A percentile compares a stretch with the other conserved stretches of the same genome.
These are phyloP conservation scores for Parazoanthus darwini DNA, from an alignment of 92 coral and sea anemone genomes.

Conservation along the genomic window DNA sequence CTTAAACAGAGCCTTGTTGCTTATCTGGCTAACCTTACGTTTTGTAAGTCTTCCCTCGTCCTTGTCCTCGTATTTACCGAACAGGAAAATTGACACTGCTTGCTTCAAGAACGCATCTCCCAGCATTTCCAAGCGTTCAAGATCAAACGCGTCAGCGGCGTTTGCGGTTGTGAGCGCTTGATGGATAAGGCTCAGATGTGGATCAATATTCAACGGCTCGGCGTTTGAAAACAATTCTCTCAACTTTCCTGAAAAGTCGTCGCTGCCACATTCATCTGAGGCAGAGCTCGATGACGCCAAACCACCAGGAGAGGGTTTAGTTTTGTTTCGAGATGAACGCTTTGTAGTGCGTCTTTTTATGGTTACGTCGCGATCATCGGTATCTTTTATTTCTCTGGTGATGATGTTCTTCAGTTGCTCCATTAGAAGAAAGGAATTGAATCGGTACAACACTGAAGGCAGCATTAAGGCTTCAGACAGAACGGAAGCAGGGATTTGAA, in stretches of 20 bases:
- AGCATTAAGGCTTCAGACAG: conserved; percentile 63
- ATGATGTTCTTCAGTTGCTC: conserved; percentile 61
- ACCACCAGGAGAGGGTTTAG: neutral
- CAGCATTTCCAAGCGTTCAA: conserved; percentile 96
- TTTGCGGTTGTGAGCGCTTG: conserved; percentile 86
- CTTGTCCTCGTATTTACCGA: conserved; percentile 65
- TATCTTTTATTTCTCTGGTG: conserved; percentile 35
- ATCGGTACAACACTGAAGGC: conserved; percentile 77
- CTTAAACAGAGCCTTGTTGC: conserved; percentile 75
- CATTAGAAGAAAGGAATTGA: conserved; percentile 68
- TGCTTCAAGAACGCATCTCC: conserved; percentile 97
- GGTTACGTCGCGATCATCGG: neutral
- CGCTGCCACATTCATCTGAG: neutral
- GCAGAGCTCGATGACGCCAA: neutral
- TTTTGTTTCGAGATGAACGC: conserved; percentile 41
- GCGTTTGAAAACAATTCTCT: conserved; percentile 42
- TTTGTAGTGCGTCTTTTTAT: conserved; percentile 11
- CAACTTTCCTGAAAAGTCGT: conserved; percentile 23
- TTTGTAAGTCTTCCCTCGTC: conserved; percentile 94
- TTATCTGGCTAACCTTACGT: conserved; percentile 74
- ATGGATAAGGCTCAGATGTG: conserved; percentile 63
- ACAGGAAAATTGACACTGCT: conserved; percentile 86
- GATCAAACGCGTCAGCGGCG: conserved; percentile 76
- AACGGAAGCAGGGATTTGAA: conserved; percentile 59
- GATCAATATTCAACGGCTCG: conserved; percentile 13